A percentile compares a stretch with the other conserved stretches of the same genome.
Evolutionary conservation across 2,888 invertebrate genomes (phyloP).

Genomic region (Caenorhabditis doughertyi): DNA sequence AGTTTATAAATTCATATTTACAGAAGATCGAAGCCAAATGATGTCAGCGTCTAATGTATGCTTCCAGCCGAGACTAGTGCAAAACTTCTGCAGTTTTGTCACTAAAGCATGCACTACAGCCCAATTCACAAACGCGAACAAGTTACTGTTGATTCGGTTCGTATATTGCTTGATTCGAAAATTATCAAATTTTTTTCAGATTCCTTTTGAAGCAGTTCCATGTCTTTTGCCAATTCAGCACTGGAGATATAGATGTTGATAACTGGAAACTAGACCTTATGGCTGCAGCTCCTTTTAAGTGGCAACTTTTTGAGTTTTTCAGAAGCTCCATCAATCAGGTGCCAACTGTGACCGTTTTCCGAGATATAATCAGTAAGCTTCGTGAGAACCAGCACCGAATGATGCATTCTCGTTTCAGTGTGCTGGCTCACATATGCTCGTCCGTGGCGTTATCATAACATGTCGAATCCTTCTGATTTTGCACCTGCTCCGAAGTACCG

Average conservation of each 20-base stretch:
- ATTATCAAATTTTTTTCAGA: slow-evolving; percentile 42
- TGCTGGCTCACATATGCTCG: slow-evolving; percentile 69
- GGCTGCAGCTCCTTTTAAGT: slow-evolving; percentile 64
- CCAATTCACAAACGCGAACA: slow-evolving; percentile 68
- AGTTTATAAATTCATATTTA: too few species aligned
- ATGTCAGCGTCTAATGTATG: slow-evolving; percentile 39
- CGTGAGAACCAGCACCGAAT: too few species aligned
- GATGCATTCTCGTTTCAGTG: slow-evolving; percentile 27
- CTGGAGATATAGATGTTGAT: slow-evolving; percentile 64
- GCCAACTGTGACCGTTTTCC: slow-evolving; percentile 65
- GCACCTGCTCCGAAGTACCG: slow-evolving; percentile 26
- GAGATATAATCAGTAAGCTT: slow-evolving; percentile 64
- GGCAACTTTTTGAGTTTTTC: slow-evolving; percentile 66
- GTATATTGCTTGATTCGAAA: background rate
- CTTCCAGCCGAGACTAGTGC: slow-evolving; percentile 67
- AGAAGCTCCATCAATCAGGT: slow-evolving; percentile 67
- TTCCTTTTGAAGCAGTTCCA: slow-evolving; percentile 72
- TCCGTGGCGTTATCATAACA: slow-evolving; percentile 68
- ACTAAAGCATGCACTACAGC: slow-evolving; percentile 61
- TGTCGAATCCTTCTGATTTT: slow-evolving; percentile 29
- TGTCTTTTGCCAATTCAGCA: slow-evolving; percentile 66
- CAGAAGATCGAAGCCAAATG: slow-evolving; percentile 61
- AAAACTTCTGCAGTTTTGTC: slow-evolving; percentile 68
- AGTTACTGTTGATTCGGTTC: slow-evolving; percentile 68
- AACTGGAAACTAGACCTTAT: slow-evolving; percentile 66